These are phyloP conservation scores for Bombylius major DNA, from an alignment of 2,888 invertebrate genomes.

Conservation along the genomic window DNA sequence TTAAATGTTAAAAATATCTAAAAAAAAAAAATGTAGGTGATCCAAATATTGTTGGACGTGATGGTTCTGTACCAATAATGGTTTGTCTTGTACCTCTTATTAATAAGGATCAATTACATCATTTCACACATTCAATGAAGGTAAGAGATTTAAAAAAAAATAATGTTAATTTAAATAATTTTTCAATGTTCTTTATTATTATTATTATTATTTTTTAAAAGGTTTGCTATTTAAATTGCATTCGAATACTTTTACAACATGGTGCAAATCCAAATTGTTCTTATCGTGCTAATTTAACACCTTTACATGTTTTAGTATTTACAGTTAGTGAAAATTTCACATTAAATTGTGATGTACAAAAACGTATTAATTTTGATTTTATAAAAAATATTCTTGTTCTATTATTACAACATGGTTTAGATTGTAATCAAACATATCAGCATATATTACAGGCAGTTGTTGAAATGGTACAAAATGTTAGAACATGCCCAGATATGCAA, in stretches of 20 bases:
- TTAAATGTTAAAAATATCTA: too few species aligned
- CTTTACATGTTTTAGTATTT: slow-evolving; percentile 56
- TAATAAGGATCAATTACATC: slow-evolving; percentile 59
- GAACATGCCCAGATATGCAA: slow-evolving; percentile 51
- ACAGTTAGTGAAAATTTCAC: slow-evolving; percentile 59
- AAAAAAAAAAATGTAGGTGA: slow-evolving; percentile 32
- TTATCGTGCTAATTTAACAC: slow-evolving; percentile 53
- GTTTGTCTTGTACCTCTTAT: slow-evolving; percentile 60
- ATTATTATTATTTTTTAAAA: slow-evolving; percentile 20
- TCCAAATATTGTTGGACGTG: slow-evolving; percentile 57
- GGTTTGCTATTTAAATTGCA: slow-evolving; percentile 60
- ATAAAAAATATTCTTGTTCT: slow-evolving; percentile 53
- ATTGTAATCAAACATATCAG: slow-evolving; percentile 52
- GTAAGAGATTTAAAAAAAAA: slow-evolving; percentile 28
- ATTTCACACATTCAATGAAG: slow-evolving; percentile 62
- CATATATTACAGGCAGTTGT: slow-evolving; percentile 58
- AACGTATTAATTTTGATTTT: slow-evolving; percentile 54
- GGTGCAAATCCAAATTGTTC: slow-evolving; percentile 64
- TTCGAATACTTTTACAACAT: slow-evolving; percentile 52
- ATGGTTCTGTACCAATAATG: slow-evolving; percentile 61
- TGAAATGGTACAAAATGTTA: slow-evolving; percentile 56
- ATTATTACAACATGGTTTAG: slow-evolving; percentile 52
- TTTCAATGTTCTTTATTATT: background rate
- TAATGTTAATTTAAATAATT: background rate
- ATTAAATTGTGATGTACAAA: slow-evolving; percentile 51